phyloP scores from a whole-genome alignment of 92 coral and sea anemone genomes.

The Blastomussa wellsi region DNA sequence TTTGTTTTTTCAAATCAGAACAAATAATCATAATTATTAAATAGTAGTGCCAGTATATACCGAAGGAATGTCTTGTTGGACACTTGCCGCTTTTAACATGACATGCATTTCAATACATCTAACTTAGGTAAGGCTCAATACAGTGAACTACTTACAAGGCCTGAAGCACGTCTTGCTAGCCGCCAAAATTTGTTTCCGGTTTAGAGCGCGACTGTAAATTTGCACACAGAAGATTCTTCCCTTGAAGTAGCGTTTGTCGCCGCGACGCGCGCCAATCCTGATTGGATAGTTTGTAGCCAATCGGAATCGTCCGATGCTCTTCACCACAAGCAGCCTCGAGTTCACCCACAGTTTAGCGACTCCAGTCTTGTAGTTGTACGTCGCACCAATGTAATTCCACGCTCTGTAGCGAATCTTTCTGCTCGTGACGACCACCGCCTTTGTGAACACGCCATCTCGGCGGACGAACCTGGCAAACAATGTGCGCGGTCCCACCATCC shows the following conservation, averaged over 20 bases:
- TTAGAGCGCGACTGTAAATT: constrained; percentile 66
- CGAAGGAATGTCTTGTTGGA: too few species aligned
- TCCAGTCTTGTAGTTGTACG: constrained; percentile 67
- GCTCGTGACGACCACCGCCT: constrained; percentile 46
- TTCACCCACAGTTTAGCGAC: constrained; percentile 71
- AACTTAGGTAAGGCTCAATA: too few species aligned
- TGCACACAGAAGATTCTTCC: constrained; percentile 72
- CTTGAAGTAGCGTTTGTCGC: constrained; percentile 70
- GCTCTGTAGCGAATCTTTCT: constrained; percentile 62
- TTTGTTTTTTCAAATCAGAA: neutral
- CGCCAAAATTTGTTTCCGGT: constrained; percentile 49
- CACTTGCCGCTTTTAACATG: too few species aligned
- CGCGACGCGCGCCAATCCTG: constrained; percentile 61
- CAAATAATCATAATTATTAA: neutral
- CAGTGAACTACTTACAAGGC: constrained; percentile 36
- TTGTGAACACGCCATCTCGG: constrained; percentile 62
- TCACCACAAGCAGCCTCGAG: constrained; percentile 50
- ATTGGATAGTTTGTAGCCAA: constrained; percentile 72
- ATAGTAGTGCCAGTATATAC: too few species aligned
- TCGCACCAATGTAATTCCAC: constrained; percentile 71
- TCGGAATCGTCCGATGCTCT: constrained; percentile 61
- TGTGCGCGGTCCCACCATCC: constrained; percentile 73
- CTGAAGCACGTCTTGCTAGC: constrained; percentile 67
- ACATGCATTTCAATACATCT: too few species aligned
- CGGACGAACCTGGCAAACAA: constrained; percentile 65